A percentile compares a stretch with the other conserved stretches of the same genome.
Conservation (phyloP, 2,113 vertebrate species). For the Patagioenas fasciata region DNA sequence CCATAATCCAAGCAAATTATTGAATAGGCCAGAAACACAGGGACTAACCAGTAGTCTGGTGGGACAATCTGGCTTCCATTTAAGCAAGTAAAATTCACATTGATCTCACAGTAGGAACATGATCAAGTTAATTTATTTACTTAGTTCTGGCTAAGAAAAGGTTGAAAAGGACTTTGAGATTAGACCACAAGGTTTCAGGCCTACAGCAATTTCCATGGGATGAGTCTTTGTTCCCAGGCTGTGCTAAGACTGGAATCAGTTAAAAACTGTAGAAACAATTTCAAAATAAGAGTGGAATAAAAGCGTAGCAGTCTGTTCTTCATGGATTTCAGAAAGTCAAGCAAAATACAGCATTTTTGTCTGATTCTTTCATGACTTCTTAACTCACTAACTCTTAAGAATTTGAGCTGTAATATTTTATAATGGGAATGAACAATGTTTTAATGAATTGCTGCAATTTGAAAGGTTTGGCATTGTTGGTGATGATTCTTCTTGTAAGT, state of each 20-base stretch:
- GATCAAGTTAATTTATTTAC: constrained; percentile 48
- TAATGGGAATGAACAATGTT: neutral
- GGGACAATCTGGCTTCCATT: constrained; percentile 47
- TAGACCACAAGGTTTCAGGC: neutral
- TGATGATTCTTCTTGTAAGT: neutral
- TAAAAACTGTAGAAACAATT: neutral
- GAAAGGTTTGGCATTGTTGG: neutral
- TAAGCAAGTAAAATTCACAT: constrained; percentile 49
- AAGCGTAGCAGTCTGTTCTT: neutral
- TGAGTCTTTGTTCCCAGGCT: neutral
- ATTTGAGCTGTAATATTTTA: neutral
- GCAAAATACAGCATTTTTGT: neutral
- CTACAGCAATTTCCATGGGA: constrained; percentile 4
- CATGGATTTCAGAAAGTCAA: neutral
- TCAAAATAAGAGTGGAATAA: neutral
- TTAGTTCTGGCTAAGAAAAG: neutral
- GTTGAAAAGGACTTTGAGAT: neutral
- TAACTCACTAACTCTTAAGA: neutral
- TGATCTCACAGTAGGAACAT: constrained; percentile 39
- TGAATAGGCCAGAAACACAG: neutral
- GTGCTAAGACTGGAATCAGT: neutral
- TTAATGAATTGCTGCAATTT: neutral
- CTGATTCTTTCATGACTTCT: neutral
- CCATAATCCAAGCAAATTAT: neutral
- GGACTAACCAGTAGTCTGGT: neutral